Evolutionary conservation across 2,888 invertebrate genomes (phyloP).

Genomic region (Urechis unicinctus): DNA sequence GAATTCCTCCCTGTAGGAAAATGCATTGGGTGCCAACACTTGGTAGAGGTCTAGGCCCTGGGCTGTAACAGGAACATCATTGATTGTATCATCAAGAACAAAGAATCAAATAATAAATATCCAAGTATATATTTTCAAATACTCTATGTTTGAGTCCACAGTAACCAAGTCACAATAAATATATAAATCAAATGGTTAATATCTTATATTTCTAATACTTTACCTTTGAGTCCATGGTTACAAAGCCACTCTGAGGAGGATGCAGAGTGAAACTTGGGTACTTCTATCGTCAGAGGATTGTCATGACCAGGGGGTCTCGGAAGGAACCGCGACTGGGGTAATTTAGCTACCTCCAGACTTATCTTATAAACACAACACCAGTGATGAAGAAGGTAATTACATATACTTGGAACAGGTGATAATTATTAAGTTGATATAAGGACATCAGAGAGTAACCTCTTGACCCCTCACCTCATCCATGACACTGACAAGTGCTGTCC

Average conservation of each 20-base stretch:
- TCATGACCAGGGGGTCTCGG: conserved; percentile 50
- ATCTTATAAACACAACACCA: conserved; percentile 22
- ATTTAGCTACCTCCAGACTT: conserved; percentile 41
- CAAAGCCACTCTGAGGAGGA: conserved; percentile 46
- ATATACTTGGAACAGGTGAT: too few species aligned
- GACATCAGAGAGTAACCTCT: neutral
- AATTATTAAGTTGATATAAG: too few species aligned
- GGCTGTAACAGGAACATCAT: conserved; percentile 27
- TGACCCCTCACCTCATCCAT: conserved; percentile 41
- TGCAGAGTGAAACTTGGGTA: conserved; percentile 41
- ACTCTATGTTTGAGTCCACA: neutral
- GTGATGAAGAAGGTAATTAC: too few species aligned
- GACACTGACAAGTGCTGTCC: conserved; percentile 47
- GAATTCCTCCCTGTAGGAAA: conserved; percentile 47
- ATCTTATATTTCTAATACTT: neutral
- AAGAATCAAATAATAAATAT: neutral
- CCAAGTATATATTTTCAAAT: neutral
- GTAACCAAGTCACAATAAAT: neutral
- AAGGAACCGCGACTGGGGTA: conserved; percentile 47
- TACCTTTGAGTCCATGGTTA: conserved; percentile 48
- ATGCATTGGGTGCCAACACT: conserved; percentile 49
- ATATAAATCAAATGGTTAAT: too few species aligned
- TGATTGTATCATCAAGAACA: neutral
- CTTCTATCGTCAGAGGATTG: conserved; percentile 39
- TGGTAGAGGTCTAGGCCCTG: conserved; percentile 48